phyloP scores from a whole-genome alignment of 2,888 invertebrate genomes.

The Amphipyra tragopoginis region DNA sequence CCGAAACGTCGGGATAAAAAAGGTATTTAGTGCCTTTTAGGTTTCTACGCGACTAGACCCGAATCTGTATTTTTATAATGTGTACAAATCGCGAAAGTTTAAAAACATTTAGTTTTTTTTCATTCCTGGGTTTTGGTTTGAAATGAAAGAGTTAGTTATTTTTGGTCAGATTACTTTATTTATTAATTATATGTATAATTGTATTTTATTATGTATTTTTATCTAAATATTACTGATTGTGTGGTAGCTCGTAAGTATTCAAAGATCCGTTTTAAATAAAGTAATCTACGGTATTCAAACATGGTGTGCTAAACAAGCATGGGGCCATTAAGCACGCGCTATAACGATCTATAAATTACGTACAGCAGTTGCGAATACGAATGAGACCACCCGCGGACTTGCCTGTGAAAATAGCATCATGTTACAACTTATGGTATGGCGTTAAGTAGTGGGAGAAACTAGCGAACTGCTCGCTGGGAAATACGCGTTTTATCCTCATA shows the following conservation, averaged over 20 bases:
- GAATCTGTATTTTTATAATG: too few relatives aligned
- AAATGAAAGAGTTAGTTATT: too few relatives aligned
- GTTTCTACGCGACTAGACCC: too few relatives aligned
- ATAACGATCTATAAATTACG: slow-evolving; percentile 53
- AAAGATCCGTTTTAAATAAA: slow-evolving; percentile 25
- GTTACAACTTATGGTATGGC: slow-evolving; percentile 7
- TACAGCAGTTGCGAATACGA: slow-evolving; percentile 46
- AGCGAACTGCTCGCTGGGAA: slow-evolving; percentile 44
- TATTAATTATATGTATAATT: too few relatives aligned
- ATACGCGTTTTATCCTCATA: slow-evolving; percentile 51
- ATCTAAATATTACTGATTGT: too few relatives aligned
- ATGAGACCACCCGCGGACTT: slow-evolving; percentile 57
- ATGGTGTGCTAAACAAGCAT: slow-evolving; percentile 38
- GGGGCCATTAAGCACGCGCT: slow-evolving; percentile 39
- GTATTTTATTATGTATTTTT: too few relatives aligned
- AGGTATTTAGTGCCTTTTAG: too few relatives aligned
- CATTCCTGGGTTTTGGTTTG: too few relatives aligned
- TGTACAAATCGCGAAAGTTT: too few relatives aligned
- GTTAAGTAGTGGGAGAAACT: slow-evolving; percentile 9
- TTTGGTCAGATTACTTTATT: too few relatives aligned
- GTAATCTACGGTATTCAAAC: slow-evolving; percentile 32
- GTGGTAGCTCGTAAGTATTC: neutral
- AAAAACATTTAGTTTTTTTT: too few relatives aligned
- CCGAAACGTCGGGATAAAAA: too few relatives aligned
- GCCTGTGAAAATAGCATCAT: slow-evolving; percentile 31